phyloP scores from a whole-genome alignment of 1,140 invertebrate species.

The Pseudomyrmex flavicornis region DNA sequence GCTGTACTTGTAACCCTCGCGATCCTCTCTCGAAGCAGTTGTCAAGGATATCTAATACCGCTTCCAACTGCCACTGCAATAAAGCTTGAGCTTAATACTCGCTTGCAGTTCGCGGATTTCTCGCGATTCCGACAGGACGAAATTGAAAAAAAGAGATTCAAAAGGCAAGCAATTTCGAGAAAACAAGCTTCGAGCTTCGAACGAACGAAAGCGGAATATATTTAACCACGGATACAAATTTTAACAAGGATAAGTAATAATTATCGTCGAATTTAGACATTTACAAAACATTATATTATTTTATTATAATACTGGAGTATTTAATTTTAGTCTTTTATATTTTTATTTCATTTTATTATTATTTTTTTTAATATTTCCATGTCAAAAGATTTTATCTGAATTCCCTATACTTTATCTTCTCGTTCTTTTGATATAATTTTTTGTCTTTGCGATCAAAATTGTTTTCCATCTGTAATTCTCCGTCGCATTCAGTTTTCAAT shows the following conservation, averaged over 20 bases:
- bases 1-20: slow-evolving; percentile 41
- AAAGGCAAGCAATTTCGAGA: slow-evolving; percentile 2
- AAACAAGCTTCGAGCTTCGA: neutral
- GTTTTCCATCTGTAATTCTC: slow-evolving; percentile 16
- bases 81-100: slow-evolving; percentile 56
- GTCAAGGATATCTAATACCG: slow-evolving; percentile 53
- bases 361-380: no score
- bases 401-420: neutral
- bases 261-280: no score
- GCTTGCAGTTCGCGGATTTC: slow-evolving; percentile 42
- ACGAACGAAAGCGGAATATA: neutral
- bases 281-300: no score
- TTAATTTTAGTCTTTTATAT: no score
- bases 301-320: no score
- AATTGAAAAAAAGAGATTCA: slow-evolving; percentile 25
- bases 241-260: neutral
- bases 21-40: slow-evolving; percentile 55
- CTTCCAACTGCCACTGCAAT: slow-evolving; percentile 55
- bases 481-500: slow-evolving; percentile 28
- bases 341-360: no score
- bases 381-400: neutral
- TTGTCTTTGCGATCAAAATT: neutral
- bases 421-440: neutral
- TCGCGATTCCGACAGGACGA: slow-evolving; percentile 21
- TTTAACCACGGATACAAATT: neutral